Percentiles rank a stretch among this genome's conserved stretches.
Evolutionary conservation across 2,888 invertebrate genomes (phyloP).

Genomic region (Brachylomia viminalis): DNA sequence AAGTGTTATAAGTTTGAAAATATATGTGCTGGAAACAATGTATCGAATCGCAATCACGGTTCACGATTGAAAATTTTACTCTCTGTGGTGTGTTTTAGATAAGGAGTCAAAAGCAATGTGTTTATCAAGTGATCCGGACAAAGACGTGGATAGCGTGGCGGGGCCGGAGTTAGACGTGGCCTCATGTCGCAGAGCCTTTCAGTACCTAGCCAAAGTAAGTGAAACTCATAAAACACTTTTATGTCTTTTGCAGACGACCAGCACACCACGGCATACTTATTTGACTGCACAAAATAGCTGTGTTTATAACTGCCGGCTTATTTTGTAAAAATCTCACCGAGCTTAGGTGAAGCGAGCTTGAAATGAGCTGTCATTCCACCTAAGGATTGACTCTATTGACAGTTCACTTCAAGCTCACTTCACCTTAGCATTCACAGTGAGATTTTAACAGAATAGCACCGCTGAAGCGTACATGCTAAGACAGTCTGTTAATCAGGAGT

Average conservation of each 20-base stretch:
- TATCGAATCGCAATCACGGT: neutral
- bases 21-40: neutral
- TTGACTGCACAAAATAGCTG: too few relatives aligned
- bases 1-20: neutral
- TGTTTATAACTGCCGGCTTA: too few relatives aligned
- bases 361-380: too few relatives aligned
- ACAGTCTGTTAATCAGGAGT: neutral
- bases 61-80: neutral
- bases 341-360: too few relatives aligned
- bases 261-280: too few relatives aligned
- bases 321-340: too few relatives aligned
- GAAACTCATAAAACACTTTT: neutral
- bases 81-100: constrained; percentile 70
- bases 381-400: too few relatives aligned
- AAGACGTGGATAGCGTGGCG: constrained; percentile 95
- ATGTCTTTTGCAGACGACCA: too few relatives aligned
- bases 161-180: constrained; percentile 93
- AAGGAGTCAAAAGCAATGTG: constrained; percentile 85
- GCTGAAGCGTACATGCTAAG: neutral
- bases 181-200: constrained; percentile 93
- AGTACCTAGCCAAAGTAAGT: constrained; percentile 87
- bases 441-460: too few relatives aligned
- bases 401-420: too few relatives aligned
- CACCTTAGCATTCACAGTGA: too few relatives aligned
- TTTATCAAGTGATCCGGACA: constrained; percentile 93